Evolutionary conservation across 1,140 invertebrate species (phyloP).

Genomic region (Vollenhovia emeryi): DNA sequence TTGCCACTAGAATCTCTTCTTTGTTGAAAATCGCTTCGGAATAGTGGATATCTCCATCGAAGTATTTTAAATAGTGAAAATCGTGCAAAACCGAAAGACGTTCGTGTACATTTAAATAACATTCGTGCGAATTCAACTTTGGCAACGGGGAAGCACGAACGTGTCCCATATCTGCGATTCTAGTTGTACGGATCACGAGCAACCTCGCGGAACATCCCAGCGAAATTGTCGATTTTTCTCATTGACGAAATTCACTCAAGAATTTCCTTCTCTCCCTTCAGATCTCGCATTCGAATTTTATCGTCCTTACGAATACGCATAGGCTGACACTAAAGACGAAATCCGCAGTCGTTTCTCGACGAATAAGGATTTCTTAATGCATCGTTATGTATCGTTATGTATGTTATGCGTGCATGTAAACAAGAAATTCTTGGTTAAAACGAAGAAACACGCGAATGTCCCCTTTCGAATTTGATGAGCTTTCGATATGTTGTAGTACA

Average conservation of each 20-base stretch:
- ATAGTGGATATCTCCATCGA: not conserved
- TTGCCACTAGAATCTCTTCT: not conserved
- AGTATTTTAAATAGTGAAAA: not conserved
- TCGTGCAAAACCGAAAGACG: not conserved
- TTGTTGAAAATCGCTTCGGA: not conserved
- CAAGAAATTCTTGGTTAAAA: not conserved
- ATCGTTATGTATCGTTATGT: no score
- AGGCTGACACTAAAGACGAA: not conserved
- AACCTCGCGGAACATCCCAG: not conserved
- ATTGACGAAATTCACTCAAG: not conserved
- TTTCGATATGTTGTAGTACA: not conserved
- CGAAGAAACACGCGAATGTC: not conserved
- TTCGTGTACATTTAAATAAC: not conserved
- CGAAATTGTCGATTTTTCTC: not conserved
- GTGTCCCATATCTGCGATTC: not conserved
- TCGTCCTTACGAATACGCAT: not conserved
- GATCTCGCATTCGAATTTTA: conserved; percentile 6
- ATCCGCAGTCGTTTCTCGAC: not conserved
- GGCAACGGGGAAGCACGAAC: not conserved
- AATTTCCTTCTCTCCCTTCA: conserved; percentile 10
- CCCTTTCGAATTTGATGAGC: not conserved
- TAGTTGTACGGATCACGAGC: not conserved
- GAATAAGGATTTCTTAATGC: not conserved
- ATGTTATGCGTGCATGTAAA: not conserved
- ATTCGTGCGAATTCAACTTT: not conserved